Conservation (phyloP, 2,113 vertebrate genomes). For the Hippocampus barbouri region DNA sequence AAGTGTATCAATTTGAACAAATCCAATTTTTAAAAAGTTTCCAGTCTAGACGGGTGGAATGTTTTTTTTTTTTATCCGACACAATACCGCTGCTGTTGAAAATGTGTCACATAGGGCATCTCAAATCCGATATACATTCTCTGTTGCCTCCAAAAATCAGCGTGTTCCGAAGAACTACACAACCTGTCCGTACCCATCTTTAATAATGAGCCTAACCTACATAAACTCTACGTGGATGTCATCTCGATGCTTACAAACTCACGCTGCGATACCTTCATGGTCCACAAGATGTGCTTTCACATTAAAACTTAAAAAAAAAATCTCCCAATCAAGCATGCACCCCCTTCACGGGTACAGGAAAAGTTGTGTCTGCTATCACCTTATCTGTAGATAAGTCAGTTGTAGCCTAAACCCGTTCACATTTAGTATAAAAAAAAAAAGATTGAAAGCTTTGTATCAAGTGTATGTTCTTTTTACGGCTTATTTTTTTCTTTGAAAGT, state of each 20-base stretch:
- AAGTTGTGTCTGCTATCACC: neutral
- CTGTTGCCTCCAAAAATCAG: too few species aligned
- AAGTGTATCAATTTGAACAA: neutral
- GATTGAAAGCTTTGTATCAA: slow-evolving; percentile 12
- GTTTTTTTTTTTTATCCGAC: neutral
- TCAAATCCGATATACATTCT: too few species aligned
- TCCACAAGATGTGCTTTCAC: neutral
- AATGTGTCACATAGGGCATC: too few species aligned
- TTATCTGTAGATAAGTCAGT: neutral
- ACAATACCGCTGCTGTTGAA: neutral
- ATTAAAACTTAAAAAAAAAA: neutral
- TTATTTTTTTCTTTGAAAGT: neutral
- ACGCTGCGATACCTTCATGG: neutral
- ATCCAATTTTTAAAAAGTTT: neutral
- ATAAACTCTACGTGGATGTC: neutral
- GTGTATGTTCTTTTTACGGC: slow-evolving; percentile 9
- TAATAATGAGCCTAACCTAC: neutral
- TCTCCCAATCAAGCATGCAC: neutral
- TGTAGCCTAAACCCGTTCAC: neutral
- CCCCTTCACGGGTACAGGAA: neutral
- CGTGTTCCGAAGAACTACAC: neutral
- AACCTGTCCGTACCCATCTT: neutral
- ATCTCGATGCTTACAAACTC: neutral
- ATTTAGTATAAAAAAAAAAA: neutral
- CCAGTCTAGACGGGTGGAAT: neutral